phyloP scores from a whole-genome alignment of 2,113 vertebrate species.

The Trematomus loennbergii region DNA sequence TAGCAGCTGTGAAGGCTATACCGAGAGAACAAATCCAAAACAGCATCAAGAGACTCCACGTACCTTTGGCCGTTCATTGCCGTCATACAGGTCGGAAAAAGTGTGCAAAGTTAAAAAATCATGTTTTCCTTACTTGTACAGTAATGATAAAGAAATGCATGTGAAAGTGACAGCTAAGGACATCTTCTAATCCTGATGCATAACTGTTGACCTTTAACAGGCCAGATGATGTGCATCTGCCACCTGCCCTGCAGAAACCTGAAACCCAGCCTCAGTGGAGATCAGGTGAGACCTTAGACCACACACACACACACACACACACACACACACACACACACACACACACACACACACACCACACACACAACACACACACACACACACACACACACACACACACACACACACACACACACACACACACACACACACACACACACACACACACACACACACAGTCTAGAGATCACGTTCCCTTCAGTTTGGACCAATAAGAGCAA shows the following conservation, averaged over 20 bases:
- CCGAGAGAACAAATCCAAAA: not conserved
- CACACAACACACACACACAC: conserved; percentile 8
- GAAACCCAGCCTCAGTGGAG: conserved; percentile 86
- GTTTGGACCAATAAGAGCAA: not conserved
- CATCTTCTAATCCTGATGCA: not conserved
- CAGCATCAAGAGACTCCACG: not conserved
- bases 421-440: conserved; percentile 9
- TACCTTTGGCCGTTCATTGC: not conserved
- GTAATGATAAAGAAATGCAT: not conserved
- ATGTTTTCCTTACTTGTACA: not conserved
- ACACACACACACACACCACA: not conserved
- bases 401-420: not conserved
- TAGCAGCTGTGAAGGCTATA: not conserved
- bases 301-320: not conserved
- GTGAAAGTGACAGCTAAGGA: not conserved
- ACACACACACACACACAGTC: not conserved
- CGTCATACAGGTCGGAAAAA: not conserved
- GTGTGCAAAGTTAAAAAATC: not conserved
- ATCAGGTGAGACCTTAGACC: conserved; percentile 83
- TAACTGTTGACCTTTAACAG: conserved; percentile 72
- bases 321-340: too few species aligned
- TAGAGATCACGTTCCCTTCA: not conserved
- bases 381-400: conserved; percentile 8
- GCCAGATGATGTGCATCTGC: conserved; percentile 97
- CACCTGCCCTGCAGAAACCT: conserved; percentile 91